Percentiles rank a stretch among this genome's conserved stretches.
These are phyloP conservation scores for Recurvirostra avosetta DNA, from an alignment of 2,113 vertebrate genomes.

Conservation along the genomic window DNA sequence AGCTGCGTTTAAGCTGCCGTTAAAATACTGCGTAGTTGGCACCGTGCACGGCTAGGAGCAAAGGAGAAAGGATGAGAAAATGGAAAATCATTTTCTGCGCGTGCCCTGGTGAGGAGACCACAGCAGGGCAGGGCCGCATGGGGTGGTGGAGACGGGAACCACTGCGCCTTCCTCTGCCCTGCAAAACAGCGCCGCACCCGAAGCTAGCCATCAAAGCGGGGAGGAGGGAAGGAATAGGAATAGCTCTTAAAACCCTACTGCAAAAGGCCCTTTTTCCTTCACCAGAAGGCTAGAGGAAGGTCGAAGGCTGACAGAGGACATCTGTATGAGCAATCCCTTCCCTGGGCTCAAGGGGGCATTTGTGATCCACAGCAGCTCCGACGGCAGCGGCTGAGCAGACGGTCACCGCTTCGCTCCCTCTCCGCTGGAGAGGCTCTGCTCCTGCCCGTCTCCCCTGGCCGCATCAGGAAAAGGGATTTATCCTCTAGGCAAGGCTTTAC, in stretches of 20 bases:
- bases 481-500: background rate
- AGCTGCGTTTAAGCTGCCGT: background rate
- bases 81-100: background rate
- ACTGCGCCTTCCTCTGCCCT: background rate
- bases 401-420: background rate
- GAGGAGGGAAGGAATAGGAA: background rate
- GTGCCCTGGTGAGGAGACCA: background rate
- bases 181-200: background rate
- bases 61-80: background rate
- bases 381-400: background rate
- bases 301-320: background rate
- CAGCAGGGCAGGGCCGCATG: rapidly evolving
- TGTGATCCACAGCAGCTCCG: background rate
- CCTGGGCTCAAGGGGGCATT: slow-evolving; percentile 19
- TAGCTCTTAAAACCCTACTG: rapidly evolving
- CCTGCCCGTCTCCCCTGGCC: rapidly evolving
- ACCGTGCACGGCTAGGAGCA: rapidly evolving
- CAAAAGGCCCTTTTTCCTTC: background rate
- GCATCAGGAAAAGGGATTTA: background rate
- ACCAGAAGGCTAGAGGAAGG: background rate
- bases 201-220: rapidly evolving
- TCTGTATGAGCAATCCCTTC: background rate
- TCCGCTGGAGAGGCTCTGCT: background rate
- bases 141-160: rapidly evolving
- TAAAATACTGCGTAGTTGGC: rapidly evolving